A percentile compares a stretch with the other conserved stretches of the same genome.
Conservation (phyloP, 2,888 invertebrate species). For the Phasia obesa region DNA sequence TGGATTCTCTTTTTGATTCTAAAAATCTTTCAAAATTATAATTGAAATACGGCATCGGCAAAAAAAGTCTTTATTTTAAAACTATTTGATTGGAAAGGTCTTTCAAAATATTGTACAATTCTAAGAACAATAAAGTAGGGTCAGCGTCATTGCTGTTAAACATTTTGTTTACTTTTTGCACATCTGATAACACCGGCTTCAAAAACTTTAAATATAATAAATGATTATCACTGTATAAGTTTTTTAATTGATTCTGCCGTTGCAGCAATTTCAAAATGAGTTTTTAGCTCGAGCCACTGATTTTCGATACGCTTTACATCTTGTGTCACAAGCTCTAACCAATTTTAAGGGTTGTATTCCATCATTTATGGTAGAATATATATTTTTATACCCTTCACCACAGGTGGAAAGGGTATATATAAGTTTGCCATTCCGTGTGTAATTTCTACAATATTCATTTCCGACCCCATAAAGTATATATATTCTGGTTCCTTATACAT, state of each 20-base stretch:
- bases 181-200: slow-evolving; percentile 27
- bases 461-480: no score
- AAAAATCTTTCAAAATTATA: slow-evolving; percentile 27
- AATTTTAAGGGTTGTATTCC: slow-evolving; percentile 24
- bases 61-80: slow-evolving; percentile 9
- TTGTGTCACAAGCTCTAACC: slow-evolving; percentile 27
- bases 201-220: slow-evolving; percentile 38
- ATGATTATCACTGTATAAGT: slow-evolving; percentile 32
- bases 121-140: slow-evolving; percentile 6
- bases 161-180: slow-evolving; percentile 29
- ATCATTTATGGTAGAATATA: slow-evolving; percentile 29
- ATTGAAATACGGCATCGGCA: slow-evolving; percentile 28
- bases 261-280: slow-evolving; percentile 19
- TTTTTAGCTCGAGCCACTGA: slow-evolving; percentile 22
- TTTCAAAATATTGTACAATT: no score
- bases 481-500: no score
- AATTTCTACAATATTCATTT: no score
- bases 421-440: no score
- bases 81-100: no score
- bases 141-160: slow-evolving; percentile 43
- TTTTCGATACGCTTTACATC: slow-evolving; percentile 8
- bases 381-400: no score
- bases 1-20: slow-evolving; percentile 5
- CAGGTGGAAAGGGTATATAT: no score
- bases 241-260: slow-evolving; percentile 2